These are phyloP conservation scores for Hypselothyrea guttata DNA, from an alignment of 2,888 invertebrate species.

Conservation along the genomic window DNA sequence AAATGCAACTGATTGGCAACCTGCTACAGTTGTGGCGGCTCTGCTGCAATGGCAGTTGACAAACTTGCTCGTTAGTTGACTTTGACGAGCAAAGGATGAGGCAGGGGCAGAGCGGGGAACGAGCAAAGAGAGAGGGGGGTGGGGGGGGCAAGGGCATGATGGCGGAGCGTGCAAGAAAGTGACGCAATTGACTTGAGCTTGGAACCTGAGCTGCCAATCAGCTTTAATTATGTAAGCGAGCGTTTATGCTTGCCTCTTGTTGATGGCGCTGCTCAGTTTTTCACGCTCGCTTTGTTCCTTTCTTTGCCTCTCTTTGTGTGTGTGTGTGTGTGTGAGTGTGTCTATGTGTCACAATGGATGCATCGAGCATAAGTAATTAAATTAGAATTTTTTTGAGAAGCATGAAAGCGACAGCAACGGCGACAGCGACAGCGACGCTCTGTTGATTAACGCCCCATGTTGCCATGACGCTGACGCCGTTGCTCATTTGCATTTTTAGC, in stretches of 20 bases:
- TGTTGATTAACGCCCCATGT: conserved; percentile 58
- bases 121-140: too few relatives aligned
- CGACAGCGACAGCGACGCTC: conserved; percentile 32
- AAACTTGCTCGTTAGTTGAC: conserved; percentile 2
- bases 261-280: conserved; percentile 52
- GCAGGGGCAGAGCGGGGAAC: not conserved
- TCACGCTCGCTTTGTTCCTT: conserved; percentile 60
- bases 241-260: conserved; percentile 21
- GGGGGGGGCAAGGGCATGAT: not conserved
- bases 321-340: conserved; percentile 12
- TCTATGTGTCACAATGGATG: conserved; percentile 72
- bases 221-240: conserved; percentile 62
- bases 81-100: not conserved
- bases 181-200: not conserved
- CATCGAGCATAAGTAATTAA: conserved; percentile 82
- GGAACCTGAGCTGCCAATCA: conserved; percentile 52
- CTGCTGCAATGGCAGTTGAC: conserved; percentile 20
- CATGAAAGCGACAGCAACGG: conserved; percentile 49
- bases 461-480: conserved; percentile 24
- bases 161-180: not conserved
- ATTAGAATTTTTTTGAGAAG: conserved; percentile 78
- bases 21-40: conserved; percentile 8
- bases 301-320: conserved; percentile 13
- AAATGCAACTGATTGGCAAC: conserved; percentile 56
- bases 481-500: conserved; percentile 72